These are phyloP conservation scores for Melolontha melolontha DNA, from an alignment of 2,888 invertebrate species.

Conservation along the genomic window DNA sequence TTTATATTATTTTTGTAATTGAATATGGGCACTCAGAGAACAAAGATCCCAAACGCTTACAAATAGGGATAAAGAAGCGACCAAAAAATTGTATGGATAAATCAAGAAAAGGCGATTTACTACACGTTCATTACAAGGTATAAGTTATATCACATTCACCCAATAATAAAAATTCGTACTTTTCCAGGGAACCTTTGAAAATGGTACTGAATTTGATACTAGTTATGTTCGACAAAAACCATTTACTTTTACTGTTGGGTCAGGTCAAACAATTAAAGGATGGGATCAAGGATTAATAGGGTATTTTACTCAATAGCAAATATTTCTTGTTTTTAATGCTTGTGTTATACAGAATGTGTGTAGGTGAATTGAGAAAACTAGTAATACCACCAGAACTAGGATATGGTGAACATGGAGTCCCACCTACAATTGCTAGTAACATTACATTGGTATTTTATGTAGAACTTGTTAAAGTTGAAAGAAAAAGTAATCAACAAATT, in stretches of 20 bases:
- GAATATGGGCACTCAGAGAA: conserved; percentile 15
- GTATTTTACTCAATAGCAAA: conserved; percentile 58
- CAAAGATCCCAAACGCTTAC: conserved; percentile 68
- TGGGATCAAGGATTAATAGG: conserved; percentile 92
- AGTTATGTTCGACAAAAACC: conserved; percentile 80
- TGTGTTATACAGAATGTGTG: conserved; percentile 77
- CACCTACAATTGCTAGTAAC: conserved; percentile 85
- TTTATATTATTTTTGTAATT: conserved; percentile 22
- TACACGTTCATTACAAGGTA: conserved; percentile 88
- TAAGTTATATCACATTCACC: no score
- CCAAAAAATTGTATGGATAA: conserved; percentile 79
- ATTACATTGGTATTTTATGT: conserved; percentile 86
- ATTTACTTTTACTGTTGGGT: conserved; percentile 83
- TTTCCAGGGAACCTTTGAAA: conserved; percentile 82
- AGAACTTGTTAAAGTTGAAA: conserved; percentile 73
- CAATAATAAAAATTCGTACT: no score
- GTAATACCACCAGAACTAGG: conserved; percentile 88
- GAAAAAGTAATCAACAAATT: conserved; percentile 38
- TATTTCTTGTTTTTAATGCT: conserved; percentile 24
- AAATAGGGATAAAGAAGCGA: conserved; percentile 87
- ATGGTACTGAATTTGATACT: conserved; percentile 89
- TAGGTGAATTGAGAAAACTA: conserved; percentile 86
- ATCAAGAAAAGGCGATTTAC: conserved; percentile 82
- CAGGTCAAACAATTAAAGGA: conserved; percentile 89
- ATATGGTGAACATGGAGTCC: conserved; percentile 85